These are phyloP conservation scores for Bovichtus variegatus DNA, from an alignment of 2,797 vertebrate genomes.

Conservation along the genomic window DNA sequence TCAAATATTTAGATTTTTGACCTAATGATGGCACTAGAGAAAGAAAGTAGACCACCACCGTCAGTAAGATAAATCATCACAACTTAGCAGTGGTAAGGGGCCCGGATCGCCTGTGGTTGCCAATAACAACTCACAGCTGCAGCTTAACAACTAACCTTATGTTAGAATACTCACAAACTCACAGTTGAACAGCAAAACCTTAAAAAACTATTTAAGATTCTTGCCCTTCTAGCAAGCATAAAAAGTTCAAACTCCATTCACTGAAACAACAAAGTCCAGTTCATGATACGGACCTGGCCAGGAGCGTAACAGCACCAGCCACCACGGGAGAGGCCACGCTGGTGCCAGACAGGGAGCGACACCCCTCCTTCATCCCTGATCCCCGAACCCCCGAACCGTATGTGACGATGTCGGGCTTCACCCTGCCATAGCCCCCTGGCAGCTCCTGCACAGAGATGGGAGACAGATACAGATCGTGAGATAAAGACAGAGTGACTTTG, in stretches of 20 bases:
- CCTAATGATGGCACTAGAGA: neutral
- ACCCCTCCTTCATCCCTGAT: conserved; percentile 97
- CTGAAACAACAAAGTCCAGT: too few relatives aligned
- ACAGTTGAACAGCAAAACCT: neutral
- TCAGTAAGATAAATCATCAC: neutral
- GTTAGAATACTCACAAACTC: neutral
- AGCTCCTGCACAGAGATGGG: conserved; percentile 87
- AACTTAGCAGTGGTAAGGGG: neutral
- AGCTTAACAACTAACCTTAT: neutral
- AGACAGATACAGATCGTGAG: neutral
- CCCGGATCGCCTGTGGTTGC: too few relatives aligned
- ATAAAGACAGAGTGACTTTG: neutral
- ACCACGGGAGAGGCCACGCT: conserved; percentile 98
- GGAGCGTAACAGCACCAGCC: conserved; percentile 94
- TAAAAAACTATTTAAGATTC: neutral
- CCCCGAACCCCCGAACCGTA: conserved; percentile 98
- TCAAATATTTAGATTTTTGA: too few relatives aligned
- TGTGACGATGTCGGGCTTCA: conserved; percentile 98
- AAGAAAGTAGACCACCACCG: neutral
- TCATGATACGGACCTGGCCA: conserved; percentile 90
- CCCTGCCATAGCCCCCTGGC: conserved; percentile 94
- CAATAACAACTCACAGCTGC: neutral
- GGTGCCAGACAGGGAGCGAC: conserved; percentile 96
- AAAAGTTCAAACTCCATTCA: neutral
- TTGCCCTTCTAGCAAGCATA: neutral